Evolutionary conservation across 2,797 vertebrate species (phyloP), one percentile per base, ranked within the genome.

Genomic region (Carduelis carduelis): DNA sequence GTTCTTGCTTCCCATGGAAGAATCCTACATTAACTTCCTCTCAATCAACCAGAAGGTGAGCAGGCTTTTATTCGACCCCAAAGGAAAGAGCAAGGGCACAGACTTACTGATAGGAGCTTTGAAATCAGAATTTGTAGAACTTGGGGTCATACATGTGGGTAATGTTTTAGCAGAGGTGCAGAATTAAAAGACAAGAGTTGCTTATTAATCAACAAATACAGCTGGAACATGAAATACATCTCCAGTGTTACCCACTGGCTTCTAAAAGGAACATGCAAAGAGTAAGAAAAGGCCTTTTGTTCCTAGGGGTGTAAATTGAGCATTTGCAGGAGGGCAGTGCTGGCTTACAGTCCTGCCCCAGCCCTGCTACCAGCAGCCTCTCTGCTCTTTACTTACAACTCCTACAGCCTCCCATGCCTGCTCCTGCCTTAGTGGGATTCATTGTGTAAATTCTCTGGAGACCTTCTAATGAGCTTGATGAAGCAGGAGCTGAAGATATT

Each of bases 11-110:
- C 99, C 99, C 5, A 99, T 99, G 99, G 99, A 99, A 97, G 99
- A 99, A 50, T 97, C 99, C 0, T 99, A 99, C 0, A 28, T 99
- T 82, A 98, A 74, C 53, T 99, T 99, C 75, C 97, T 99, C 50
- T 98, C 98, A n/a, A 99, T 99, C 97, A 99, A 99, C 97, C 99
- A 99, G 23, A 99, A 99, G 94, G 99, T 99, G 71, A 95, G 98
- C 34, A 14, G 12, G 15, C 10, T 69, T 53, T 69, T n/a, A 4
- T 43, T 34, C 21, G 37, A 4, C 10, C 34, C 19, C 49, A 52
- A 4, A 30, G 52, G 47, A 34, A 61, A 20, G 35, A 66, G 41
- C 50, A 63, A 43, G 22, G 43, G 17, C 21, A 61, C 23, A 43
- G 53, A 39, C 5, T 52, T 47, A 8, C 23, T 53, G 49, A 37